Conservation (phyloP, 2,797 vertebrate species). For the Gouania willdenowi region DNA sequence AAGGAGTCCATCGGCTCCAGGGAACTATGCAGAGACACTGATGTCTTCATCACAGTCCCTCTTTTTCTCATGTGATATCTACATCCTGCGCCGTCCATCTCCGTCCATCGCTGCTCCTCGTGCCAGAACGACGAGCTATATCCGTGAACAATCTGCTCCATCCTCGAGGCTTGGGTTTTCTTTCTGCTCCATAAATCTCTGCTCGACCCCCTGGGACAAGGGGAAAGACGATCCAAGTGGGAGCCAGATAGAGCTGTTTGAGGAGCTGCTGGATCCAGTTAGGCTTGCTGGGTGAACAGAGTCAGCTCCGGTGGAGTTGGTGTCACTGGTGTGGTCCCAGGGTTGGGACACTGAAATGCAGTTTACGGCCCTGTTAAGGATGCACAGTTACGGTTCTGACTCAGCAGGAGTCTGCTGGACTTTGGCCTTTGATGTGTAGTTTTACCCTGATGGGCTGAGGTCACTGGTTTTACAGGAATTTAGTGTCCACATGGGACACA, state of each 20-base stretch:
- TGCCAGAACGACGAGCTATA: slow-evolving; percentile 49
- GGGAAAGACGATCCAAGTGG: slow-evolving; percentile 44
- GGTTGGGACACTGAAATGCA: slow-evolving; percentile 27
- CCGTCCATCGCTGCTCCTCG: slow-evolving; percentile 8
- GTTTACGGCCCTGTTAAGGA: slow-evolving; percentile 66
- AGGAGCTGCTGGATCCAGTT: slow-evolving; percentile 69
- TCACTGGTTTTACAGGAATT: too few species aligned
- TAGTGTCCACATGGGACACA: too few species aligned
- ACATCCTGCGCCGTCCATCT: slow-evolving; percentile 14
- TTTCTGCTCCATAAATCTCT: slow-evolving; percentile 69
- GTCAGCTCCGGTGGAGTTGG: neutral
- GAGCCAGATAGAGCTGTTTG: slow-evolving; percentile 69
- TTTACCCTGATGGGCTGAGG: slow-evolving; percentile 16
- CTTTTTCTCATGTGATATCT: slow-evolving; percentile 7
- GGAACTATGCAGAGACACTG: slow-evolving; percentile 57
- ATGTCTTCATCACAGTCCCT: slow-evolving; percentile 72
- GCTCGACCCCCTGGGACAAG: slow-evolving; percentile 59
- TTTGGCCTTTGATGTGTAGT: slow-evolving; percentile 26
- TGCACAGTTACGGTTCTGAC: slow-evolving; percentile 41
- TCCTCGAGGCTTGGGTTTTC: slow-evolving; percentile 39
- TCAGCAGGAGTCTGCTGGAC: slow-evolving; percentile 36
- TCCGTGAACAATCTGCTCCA: slow-evolving; percentile 71
- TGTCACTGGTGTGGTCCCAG: slow-evolving; percentile 49
- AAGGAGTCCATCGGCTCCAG: slow-evolving; percentile 34
- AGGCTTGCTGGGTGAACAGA: slow-evolving; percentile 42